Base-by-base conservation (phyloP, 2,797 vertebrate genomes). In the Hypotaenidia okinawae region DNA sequence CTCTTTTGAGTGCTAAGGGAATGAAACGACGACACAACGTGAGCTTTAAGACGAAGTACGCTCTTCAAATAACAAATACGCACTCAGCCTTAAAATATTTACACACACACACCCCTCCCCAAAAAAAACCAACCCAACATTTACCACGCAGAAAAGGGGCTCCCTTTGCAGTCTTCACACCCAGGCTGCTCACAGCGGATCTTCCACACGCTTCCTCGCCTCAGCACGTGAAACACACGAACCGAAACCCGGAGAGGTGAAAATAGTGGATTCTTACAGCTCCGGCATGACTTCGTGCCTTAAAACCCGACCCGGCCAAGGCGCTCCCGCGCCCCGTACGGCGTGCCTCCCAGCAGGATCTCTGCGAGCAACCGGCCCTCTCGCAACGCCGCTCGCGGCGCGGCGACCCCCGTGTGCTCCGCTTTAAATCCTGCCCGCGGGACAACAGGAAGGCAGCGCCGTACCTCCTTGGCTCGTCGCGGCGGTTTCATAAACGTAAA, bases 401-500 rank as follows among this genome's bases (percentile, higher is more conserved):
- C 57, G 19, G 21, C 22, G 22, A 9, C 33, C 81, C 61, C 89
- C 68, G 62, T 19, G 66, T 1, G 76, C 79, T 12, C 35, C n/a
- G 27, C 94, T 69, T 51, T 81, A 10, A 86, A 64, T n/a, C 30
- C 87, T 63, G 77, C 70, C 92, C 33, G 79, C 74, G 47, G 82
- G 85, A 9, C n/a, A 84, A 64, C 33, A 82, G 47, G 82, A 67
- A 83, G 82, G 66, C 69, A 67, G 86, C 82, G 6, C 78, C 58
- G 54, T 63, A 85, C 74, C 85, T 30, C 13, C 84, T 85, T 64
- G 75, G 66, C 89, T 67, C 87, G 43, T 16, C 66, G 27, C 49
- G 39, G 59, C 83, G 32, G 66, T 92, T 96, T 95, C 92, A 68
- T 47, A 83, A 32, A 91, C 4, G 91, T 62, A 96, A 91, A 93